Percentiles rank a stretch among this genome's conserved stretches.
phyloP scores from a whole-genome alignment of 1,140 invertebrate genomes.

The Diabrotica virgifera region DNA sequence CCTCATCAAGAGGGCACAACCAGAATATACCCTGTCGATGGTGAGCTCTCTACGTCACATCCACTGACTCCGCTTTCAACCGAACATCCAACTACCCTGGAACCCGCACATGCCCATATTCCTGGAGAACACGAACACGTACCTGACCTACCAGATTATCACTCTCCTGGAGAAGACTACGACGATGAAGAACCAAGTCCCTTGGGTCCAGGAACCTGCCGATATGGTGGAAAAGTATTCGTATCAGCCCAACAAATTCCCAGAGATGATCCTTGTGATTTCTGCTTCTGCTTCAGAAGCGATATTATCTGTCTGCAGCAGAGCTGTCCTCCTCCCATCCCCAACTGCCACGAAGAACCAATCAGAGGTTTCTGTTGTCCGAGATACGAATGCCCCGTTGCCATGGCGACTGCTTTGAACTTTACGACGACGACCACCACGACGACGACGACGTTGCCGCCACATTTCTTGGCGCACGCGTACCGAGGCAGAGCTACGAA shows the following conservation, averaged over 20 bases:
- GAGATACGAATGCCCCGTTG: conserved; percentile 88
- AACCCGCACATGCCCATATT: conserved; percentile 5
- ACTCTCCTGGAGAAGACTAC: conserved; percentile 56
- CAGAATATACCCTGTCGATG: conserved; percentile 22
- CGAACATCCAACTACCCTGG: conserved; percentile 4
- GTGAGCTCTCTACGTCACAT: conserved; percentile 37
- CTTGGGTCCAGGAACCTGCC: conserved; percentile 83
- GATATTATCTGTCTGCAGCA: conserved; percentile 95
- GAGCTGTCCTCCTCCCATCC: conserved; percentile 89
- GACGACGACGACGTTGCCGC: conserved; percentile 79
- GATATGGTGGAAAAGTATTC: conserved; percentile 88
- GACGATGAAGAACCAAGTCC: conserved; percentile 68
- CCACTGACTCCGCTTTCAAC: conserved; percentile 20
- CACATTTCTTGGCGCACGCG: conserved; percentile 73
- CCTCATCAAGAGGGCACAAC: conserved; percentile 26
- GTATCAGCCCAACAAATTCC: conserved; percentile 94
- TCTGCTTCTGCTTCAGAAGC: conserved; percentile 95
- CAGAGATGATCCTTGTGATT: conserved; percentile 89
- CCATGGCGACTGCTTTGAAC: conserved; percentile 74
- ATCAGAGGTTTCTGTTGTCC: conserved; percentile 94
- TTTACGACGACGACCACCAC: conserved; percentile 80
- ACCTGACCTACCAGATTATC: conserved; percentile 38
- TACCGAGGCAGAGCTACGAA: conserved; percentile 70
- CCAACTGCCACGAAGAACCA: conserved; percentile 84
- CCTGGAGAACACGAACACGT: conserved; percentile 31